Evolutionary conservation across 2,888 invertebrate species (phyloP).

Genomic region (Heteromyza rotundicornis): DNA sequence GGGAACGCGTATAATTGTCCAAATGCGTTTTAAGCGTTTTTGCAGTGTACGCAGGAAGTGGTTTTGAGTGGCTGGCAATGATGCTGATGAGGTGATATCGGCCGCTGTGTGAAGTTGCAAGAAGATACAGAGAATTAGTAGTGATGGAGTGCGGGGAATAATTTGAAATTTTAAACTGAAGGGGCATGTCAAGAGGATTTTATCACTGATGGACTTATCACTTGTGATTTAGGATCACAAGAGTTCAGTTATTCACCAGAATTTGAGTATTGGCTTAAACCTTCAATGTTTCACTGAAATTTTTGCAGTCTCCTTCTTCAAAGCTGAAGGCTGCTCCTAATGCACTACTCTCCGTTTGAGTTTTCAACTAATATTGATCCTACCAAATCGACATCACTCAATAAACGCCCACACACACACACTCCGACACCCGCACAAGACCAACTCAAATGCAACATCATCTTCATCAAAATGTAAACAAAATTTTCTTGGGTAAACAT

Average conservation of each 20-base stretch:
- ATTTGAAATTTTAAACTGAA: too few species aligned
- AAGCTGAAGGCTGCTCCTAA: too few species aligned
- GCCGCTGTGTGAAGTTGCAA: not conserved
- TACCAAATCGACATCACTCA: not conserved
- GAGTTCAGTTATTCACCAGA: too few species aligned
- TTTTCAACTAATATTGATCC: slow-evolving; percentile 9
- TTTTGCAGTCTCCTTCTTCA: slow-evolving; percentile 15
- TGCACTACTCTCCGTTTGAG: slow-evolving; percentile 15
- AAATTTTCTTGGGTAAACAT: slow-evolving; percentile 6
- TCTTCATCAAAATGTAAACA: not conserved
- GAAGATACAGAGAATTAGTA: too few species aligned
- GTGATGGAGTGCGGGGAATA: too few species aligned
- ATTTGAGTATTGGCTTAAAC: too few species aligned
- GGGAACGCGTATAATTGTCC: not conserved
- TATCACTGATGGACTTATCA: too few species aligned
- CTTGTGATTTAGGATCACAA: too few species aligned
- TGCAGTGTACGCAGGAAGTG: slow-evolving; percentile 11
- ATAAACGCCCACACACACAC: not conserved
- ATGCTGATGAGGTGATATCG: not conserved
- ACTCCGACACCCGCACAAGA: slow-evolving; percentile 3
- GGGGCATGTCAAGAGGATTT: too few species aligned
- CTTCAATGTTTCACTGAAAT: too few species aligned
- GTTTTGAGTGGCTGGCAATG: not conserved
- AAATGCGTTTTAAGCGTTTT: slow-evolving; percentile 19
- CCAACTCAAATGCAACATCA: not conserved